These are phyloP conservation scores for Tetrapedia diversipes DNA, from an alignment of 2,888 invertebrate genomes.

Conservation along the genomic window DNA sequence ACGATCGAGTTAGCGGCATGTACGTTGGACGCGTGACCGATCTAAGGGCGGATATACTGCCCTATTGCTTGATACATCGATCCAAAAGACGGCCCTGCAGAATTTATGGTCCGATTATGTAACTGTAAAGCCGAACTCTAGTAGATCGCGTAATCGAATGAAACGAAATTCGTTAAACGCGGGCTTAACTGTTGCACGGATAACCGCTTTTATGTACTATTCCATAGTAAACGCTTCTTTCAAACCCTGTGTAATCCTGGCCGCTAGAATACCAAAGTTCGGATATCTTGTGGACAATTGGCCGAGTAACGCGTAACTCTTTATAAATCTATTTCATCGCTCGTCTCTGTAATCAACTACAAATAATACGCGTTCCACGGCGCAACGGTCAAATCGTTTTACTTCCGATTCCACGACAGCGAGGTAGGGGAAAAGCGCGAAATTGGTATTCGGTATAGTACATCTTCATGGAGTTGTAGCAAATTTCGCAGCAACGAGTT, in stretches of 20 bases:
- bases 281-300: too few species aligned
- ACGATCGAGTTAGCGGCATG: constrained; percentile 32
- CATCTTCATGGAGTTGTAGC: constrained; percentile 41
- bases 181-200: too few species aligned
- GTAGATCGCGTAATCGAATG: too few species aligned
- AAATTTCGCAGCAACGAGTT: constrained; percentile 42
- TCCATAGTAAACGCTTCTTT: too few species aligned
- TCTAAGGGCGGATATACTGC: constrained; percentile 15
- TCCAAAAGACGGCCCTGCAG: too few species aligned
- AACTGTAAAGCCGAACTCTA: too few species aligned
- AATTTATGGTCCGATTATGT: too few species aligned
- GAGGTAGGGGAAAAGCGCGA: constrained; percentile 13
- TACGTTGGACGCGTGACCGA: constrained; percentile 2
- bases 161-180: too few species aligned
- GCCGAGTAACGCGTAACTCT: not conserved
- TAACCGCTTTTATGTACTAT: too few species aligned
- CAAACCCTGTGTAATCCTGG: too few species aligned
- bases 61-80: too few species aligned
- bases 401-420: not conserved
- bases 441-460: not conserved
- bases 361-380: not conserved
- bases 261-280: too few species aligned
- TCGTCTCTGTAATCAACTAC: not conserved
- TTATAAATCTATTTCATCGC: not conserved
- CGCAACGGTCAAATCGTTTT: not conserved